These are phyloP conservation scores for Lates calcarifer DNA, from an alignment of 2,113 vertebrate species.

Conservation along the genomic window DNA sequence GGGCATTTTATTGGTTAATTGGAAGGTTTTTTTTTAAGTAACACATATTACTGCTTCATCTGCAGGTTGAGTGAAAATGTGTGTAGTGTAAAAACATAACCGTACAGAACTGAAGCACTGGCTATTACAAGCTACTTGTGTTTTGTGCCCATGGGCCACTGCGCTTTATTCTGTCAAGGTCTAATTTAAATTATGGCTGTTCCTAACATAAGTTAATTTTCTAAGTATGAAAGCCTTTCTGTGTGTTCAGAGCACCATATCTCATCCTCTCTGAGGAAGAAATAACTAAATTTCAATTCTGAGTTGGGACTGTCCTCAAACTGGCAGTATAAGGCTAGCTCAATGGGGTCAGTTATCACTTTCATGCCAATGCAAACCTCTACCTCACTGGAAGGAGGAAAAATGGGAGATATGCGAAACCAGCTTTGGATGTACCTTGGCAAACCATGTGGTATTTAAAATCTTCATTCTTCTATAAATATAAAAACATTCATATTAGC, in stretches of 20 bases:
- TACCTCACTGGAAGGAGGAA: neutral
- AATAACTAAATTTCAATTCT: slow-evolving; percentile 16
- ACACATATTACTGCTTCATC: neutral
- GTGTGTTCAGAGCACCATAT: neutral
- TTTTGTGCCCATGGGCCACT: slow-evolving; percentile 10
- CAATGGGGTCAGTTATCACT: neutral
- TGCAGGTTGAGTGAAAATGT: neutral
- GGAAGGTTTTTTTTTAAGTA: neutral
- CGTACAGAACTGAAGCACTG: slow-evolving; percentile 15
- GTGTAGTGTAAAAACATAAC: neutral
- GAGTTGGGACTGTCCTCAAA: neutral
- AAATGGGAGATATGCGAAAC: neutral
- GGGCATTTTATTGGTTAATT: neutral
- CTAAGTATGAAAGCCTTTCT: slow-evolving; percentile 1
- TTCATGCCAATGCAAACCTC: slow-evolving; percentile 12
- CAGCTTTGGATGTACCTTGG: neutral
- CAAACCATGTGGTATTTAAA: neutral
- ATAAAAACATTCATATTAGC: neutral
- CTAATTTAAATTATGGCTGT: slow-evolving; percentile 25
- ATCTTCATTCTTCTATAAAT: neutral
- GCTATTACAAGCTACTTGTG: slow-evolving; percentile 29
- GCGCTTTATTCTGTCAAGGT: neutral
- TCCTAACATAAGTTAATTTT: slow-evolving; percentile 17
- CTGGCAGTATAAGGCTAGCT: neutral
- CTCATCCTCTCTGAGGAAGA: neutral